These are phyloP conservation scores for Clamator glandarius DNA, from an alignment of 2,797 vertebrate genomes.

Conservation along the genomic window DNA sequence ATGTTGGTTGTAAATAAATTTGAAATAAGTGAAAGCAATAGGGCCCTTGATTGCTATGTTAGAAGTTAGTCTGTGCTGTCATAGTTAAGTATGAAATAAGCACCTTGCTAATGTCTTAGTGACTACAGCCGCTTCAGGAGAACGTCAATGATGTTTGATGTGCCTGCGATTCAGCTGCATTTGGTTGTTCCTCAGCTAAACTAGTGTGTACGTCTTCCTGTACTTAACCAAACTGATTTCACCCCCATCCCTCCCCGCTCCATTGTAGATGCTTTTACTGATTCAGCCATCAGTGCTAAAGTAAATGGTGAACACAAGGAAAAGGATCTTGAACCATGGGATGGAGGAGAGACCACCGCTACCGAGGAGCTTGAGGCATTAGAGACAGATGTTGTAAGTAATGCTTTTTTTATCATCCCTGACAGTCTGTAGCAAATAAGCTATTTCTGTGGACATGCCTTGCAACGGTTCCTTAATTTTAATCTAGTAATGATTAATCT, in stretches of 20 bases:
- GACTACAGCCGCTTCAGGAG: neutral
- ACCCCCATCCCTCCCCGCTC: neutral
- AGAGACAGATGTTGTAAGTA: conserved; percentile 94
- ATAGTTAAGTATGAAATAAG: neutral
- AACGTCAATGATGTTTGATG: neutral
- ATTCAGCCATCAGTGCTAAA: conserved; percentile 89
- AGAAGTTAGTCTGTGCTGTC: neutral
- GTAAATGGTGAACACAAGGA: conserved; percentile 98
- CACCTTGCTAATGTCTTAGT: neutral
- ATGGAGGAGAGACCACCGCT: conserved; percentile 88
- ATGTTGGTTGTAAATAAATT: neutral
- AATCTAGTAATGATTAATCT: neutral
- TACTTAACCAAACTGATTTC: neutral
- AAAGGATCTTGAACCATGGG: conserved; percentile 97
- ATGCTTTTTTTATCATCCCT: neutral
- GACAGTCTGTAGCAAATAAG: neutral
- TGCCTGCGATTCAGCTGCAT: neutral
- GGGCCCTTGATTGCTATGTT: neutral
- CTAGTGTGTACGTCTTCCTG: neutral
- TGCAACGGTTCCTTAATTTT: neutral
- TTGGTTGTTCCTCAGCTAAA: neutral
- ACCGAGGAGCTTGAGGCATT: conserved; percentile 92
- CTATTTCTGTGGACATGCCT: neutral
- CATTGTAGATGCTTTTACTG: conserved; percentile 93
- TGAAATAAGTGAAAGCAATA: neutral